phyloP scores from a whole-genome alignment of 2,113 vertebrate species.

The Pardalotus punctatus region DNA sequence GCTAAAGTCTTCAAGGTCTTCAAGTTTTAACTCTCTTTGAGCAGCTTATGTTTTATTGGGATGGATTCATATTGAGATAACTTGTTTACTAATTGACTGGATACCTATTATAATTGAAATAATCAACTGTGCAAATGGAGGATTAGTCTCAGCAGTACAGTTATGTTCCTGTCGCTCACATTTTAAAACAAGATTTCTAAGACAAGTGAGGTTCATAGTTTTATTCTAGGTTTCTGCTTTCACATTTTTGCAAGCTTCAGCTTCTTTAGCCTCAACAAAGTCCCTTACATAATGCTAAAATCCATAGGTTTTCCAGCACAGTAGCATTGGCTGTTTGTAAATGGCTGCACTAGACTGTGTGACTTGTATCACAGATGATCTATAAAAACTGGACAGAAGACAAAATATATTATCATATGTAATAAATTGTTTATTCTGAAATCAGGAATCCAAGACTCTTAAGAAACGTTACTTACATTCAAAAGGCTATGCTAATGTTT shows the following conservation, averaged over 20 bases:
- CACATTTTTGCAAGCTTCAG: neutral
- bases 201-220: neutral
- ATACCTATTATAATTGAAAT: neutral
- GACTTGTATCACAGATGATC: neutral
- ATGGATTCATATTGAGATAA: neutral
- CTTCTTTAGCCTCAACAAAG: neutral
- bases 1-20: neutral
- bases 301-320: neutral
- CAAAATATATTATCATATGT: neutral
- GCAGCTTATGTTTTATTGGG: neutral
- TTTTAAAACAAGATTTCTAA: neutral
- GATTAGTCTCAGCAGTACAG: neutral
- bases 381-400: neutral
- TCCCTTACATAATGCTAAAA: neutral
- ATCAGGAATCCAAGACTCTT: neutral
- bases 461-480: neutral
- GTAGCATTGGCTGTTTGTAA: accelerated
- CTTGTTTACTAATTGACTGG: neutral
- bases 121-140: neutral
- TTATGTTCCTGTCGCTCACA: neutral
- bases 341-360: neutral
- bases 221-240: neutral
- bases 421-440: neutral
- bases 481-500: neutral
- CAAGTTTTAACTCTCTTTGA: neutral